phyloP scores from a whole-genome alignment of 2,113 vertebrate species.

The Aptenodytes forsteri region DNA sequence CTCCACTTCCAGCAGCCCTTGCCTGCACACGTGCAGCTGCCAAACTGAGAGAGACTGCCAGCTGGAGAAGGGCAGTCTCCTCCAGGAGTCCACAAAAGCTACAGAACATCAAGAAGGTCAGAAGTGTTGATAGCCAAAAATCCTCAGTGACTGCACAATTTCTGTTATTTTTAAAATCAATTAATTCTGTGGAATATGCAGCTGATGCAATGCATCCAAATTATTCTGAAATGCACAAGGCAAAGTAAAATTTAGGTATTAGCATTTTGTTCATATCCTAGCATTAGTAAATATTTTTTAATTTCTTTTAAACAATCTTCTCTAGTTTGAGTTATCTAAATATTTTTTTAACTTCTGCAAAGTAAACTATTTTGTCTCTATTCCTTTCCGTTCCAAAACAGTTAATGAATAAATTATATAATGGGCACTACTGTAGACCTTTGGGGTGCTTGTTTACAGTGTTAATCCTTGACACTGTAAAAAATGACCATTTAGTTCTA shows the following conservation, averaged over 20 bases:
- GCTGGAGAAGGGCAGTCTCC: neutral
- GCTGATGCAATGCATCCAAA: neutral
- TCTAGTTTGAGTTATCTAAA: neutral
- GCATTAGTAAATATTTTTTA: neutral
- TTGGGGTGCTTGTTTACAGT: neutral
- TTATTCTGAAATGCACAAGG: neutral
- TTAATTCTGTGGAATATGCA: neutral
- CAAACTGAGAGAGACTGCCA: constrained; percentile 6
- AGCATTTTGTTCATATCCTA: neutral
- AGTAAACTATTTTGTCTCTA: neutral
- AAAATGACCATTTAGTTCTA: neutral
- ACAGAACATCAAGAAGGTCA: neutral
- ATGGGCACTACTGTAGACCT: neutral
- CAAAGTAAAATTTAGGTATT: neutral
- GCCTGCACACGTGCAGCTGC: neutral
- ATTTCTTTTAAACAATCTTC: neutral
- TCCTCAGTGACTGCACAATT: neutral
- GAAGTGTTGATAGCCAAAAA: neutral
- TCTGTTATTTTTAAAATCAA: neutral
- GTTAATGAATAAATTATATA: neutral
- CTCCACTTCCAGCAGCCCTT: neutral
- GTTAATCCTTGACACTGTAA: neutral
- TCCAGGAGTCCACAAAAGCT: neutral
- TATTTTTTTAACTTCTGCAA: neutral
- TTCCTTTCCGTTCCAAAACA: neutral